Conservation (phyloP, 2,797 vertebrate genomes). For the Phalloptychus januarius region DNA sequence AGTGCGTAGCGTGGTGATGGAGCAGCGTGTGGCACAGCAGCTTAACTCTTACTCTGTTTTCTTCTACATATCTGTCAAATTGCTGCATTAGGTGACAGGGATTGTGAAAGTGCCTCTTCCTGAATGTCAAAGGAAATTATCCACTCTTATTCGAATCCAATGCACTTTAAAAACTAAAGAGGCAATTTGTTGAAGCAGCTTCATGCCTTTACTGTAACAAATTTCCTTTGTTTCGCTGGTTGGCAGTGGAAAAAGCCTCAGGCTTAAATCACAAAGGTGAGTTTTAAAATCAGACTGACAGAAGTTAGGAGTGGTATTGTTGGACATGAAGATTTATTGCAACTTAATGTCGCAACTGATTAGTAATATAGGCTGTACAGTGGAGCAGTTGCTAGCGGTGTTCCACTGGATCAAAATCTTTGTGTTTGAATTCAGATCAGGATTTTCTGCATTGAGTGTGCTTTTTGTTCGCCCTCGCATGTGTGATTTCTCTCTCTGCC, state of each 20-base stretch:
- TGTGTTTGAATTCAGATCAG: not conserved
- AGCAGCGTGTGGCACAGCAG: not conserved
- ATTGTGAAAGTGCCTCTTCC: not conserved
- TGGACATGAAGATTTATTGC: not conserved
- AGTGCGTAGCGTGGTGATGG: not conserved
- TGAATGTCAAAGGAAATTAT: constrained; percentile 2
- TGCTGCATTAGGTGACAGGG: not conserved
- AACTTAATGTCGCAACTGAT: not conserved
- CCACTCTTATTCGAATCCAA: not conserved
- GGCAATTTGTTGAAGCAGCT: not conserved
- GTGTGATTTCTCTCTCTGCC: not conserved
- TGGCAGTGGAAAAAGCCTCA: not conserved
- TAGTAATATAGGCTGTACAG: not conserved
- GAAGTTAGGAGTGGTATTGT: not conserved
- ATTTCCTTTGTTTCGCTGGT: not conserved
- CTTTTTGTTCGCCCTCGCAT: not conserved
- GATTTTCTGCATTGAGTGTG: no score
- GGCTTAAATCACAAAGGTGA: not conserved
- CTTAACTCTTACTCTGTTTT: not conserved
- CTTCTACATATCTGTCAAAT: not conserved
- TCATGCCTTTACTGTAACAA: not conserved
- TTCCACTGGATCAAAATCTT: not conserved
- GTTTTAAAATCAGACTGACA: not conserved
- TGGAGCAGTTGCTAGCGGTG: not conserved
- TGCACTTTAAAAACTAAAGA: not conserved